Conservation (phyloP, 2,797 vertebrate species). For the Harpagifer antarcticus region DNA sequence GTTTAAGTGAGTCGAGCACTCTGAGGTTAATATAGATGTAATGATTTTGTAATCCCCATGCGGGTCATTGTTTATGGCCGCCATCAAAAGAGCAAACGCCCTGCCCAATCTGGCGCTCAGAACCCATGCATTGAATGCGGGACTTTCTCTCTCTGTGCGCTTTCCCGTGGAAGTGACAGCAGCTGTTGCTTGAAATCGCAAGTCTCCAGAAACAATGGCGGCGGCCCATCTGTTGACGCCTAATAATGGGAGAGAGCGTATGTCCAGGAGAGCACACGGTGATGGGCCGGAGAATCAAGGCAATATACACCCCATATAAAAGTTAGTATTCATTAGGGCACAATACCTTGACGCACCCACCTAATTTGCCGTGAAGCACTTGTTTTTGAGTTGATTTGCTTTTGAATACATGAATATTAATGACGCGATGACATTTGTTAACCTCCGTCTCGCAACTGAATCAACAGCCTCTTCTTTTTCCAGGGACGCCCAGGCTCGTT, state of each 20-base stretch:
- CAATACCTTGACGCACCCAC: conserved; percentile 90
- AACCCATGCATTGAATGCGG: conserved; percentile 74
- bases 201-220: conserved; percentile 88
- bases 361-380: conserved; percentile 87
- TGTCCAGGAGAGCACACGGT: conserved; percentile 91
- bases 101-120: conserved; percentile 84
- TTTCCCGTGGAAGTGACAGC: conserved; percentile 89
- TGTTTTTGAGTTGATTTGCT: conserved; percentile 87
- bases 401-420: conserved; percentile 88
- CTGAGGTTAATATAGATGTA: conserved; percentile 85
- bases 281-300: conserved; percentile 89
- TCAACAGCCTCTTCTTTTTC: conserved; percentile 58
- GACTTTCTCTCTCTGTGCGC: conserved; percentile 72
- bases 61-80: conserved; percentile 81
- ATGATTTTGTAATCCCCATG: conserved; percentile 87
- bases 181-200: conserved; percentile 96
- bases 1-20: conserved; percentile 74
- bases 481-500: conserved; percentile 25
- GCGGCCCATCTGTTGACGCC: conserved; percentile 96
- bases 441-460: conserved; percentile 73
- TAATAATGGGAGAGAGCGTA: conserved; percentile 91
- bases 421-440: conserved; percentile 83
- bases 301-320: conserved; percentile 97
- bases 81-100: conserved; percentile 87
- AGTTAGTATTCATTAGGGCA: conserved; percentile 90